phyloP scores from a whole-genome alignment of 2,113 vertebrate genomes.

The Numida meleagris region DNA sequence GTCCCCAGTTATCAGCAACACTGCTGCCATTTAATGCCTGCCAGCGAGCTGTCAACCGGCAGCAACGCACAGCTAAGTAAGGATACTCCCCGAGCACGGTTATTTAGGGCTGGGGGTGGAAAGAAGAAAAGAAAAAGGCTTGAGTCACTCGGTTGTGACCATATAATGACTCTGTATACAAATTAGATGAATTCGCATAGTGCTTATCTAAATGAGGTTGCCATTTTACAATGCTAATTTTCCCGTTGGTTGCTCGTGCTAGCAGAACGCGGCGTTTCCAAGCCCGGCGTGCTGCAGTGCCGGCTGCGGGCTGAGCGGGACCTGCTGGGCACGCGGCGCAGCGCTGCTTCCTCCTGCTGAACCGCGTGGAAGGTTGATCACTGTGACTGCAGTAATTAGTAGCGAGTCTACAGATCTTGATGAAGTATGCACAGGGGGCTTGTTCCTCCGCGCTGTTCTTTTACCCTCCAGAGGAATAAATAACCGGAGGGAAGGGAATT shows the following conservation, averaged over 20 bases:
- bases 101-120: accelerated
- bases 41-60: background rate
- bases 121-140: background rate
- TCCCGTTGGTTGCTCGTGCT: slow-evolving; percentile 49
- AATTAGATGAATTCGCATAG: slow-evolving; percentile 56
- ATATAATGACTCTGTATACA: slow-evolving; percentile 64
- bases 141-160: slow-evolving; percentile 39
- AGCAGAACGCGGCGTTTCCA: background rate
- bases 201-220: slow-evolving; percentile 69
- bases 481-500: background rate
- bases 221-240: slow-evolving; percentile 67
- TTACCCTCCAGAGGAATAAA: slow-evolving; percentile 21
- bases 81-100: background rate
- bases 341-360: background rate
- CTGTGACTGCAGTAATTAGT: slow-evolving; percentile 31
- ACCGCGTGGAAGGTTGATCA: background rate
- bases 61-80: background rate
- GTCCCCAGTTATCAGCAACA: background rate
- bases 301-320: background rate
- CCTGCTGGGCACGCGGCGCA: background rate
- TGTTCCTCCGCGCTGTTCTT: background rate
- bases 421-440: background rate
- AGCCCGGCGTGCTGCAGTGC: background rate
- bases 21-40: background rate
- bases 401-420: background rate